Percentiles rank a stretch among this genome's conserved stretches.
Conservation (phyloP, 2,797 vertebrate species). For the Pipistrellus kuhlii region DNA sequence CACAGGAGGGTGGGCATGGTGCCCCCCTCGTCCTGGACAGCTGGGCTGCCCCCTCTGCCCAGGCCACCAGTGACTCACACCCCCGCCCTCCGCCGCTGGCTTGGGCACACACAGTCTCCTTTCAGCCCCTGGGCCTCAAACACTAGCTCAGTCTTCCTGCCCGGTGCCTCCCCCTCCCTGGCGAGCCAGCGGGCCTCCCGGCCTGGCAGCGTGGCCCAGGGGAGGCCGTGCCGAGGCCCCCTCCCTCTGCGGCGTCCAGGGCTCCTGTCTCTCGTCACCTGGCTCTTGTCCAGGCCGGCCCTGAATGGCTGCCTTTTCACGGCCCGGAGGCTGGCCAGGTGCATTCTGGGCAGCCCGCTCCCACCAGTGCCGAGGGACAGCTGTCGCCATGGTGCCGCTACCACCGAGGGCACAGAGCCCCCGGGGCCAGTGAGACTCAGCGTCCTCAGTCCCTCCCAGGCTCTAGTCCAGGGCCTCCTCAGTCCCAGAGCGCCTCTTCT, state of each 20-base stretch:
- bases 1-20: neutral
- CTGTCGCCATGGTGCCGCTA: neutral
- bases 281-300: conserved; percentile 78
- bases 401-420: neutral
- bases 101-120: conserved; percentile 85
- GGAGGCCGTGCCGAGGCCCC: conserved; percentile 56
- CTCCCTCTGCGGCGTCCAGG: conserved; percentile 36
- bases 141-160: conserved; percentile 86
- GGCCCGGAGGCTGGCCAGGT: conserved; percentile 48
- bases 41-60: conserved; percentile 44
- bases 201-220: conserved; percentile 41
- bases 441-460: neutral
- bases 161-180: conserved; percentile 30
- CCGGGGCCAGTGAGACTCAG: too few relatives aligned
- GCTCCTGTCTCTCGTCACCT: conserved; percentile 73
- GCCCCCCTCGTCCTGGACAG: conserved; percentile 9
- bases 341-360: conserved; percentile 38
- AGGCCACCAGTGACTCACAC: conserved; percentile 80
- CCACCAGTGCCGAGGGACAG: accelerated
- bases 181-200: neutral
- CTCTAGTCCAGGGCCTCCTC: neutral
- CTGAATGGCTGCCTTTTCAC: conserved; percentile 80
- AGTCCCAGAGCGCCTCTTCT: neutral
- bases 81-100: neutral
- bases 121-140: conserved; percentile 84